Evolutionary conservation across 1,140 invertebrate species (phyloP).

Genomic region (Drosophila lacteicornis): DNA sequence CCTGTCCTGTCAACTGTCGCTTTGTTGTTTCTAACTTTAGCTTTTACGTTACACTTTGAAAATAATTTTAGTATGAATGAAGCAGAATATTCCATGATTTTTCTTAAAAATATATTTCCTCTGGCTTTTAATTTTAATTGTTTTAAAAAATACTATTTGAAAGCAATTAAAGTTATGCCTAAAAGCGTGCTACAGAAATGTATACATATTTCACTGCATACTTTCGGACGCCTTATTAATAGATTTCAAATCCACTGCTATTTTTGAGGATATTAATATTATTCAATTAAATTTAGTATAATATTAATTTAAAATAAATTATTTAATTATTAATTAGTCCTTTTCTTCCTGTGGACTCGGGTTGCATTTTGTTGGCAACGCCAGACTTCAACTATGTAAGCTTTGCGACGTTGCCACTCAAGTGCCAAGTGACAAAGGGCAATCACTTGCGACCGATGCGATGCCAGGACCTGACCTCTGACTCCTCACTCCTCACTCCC

Average conservation of each 20-base stretch:
- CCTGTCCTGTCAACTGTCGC: constrained; percentile 21
- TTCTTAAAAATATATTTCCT: no score
- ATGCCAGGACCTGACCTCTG: constrained; percentile 11
- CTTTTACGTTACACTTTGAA: constrained; percentile 9
- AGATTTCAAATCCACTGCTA: no score
- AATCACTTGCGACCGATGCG: constrained; percentile 66
- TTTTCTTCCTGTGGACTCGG: not conserved
- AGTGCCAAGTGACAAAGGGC: constrained; percentile 72
- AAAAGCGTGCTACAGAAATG: no score
- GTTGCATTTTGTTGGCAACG: constrained; percentile 12
- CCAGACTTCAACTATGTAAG: constrained; percentile 11
- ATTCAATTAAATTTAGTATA: no score
- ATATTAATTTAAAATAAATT: not conserved
- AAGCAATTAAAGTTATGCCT: no score
- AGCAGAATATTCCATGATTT: no score
- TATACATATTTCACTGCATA: no score
- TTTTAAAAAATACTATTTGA: no score
- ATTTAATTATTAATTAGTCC: not conserved
- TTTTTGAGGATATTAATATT: no score
- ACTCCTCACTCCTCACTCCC: not conserved
- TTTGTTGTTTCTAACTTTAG: constrained; percentile 15
- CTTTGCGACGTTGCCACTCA: constrained; percentile 38
- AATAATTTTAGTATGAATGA: no score
- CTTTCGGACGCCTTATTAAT: no score
- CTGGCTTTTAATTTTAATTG: no score